Base-by-base conservation (phyloP, 2,797 vertebrate genomes). In the Telmatherina bonti region DNA sequence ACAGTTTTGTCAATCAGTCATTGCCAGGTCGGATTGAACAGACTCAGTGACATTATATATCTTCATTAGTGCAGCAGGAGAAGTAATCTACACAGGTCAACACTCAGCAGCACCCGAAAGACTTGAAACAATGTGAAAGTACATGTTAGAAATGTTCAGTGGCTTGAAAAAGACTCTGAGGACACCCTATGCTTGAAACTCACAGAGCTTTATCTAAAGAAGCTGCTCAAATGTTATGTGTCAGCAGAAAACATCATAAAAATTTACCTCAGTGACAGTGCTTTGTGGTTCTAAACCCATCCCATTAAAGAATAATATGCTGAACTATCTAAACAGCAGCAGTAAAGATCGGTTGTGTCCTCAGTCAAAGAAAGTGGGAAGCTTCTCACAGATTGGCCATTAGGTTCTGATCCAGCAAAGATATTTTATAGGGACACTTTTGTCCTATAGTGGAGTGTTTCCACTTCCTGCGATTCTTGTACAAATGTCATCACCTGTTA, bases 401-500 rank as follows among this genome's bases (percentile, higher is more conserved):
- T 76, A 57, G 74, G 47, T 20, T 72, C 24, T 51, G 29, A 43
- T 62, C 67, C 29, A 68, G 38, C 8, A 56, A 66, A 65, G 16
- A 51, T 12, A n/a, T n/a, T n/a, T n/a, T n/a, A 27, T 10, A 13
- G 41, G 22, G 15, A 45, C 61, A 58, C 22, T 67, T 71, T 47
- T 54, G 36, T 41, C 24, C 0, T 7, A 29, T 10, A 26, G 45
- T 43, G 59, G 43, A 65, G 62, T 62, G 55, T 71, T 29, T 52
- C 20, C 0, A 55, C 62, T 58, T 49, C 70, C 57, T 18, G 52
- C 65, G 65, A 45, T 64, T 76, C 59, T 52, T 56, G 20, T 18
- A 54, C 45, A 81, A 75, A 38, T 1, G n/a, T 51, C 35, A 26
- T 68, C 53, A 67, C 49, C 63, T 51, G 60, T 58, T 63, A 45